Conservation (phyloP, 1,140 invertebrate genomes). For the Sycophaga agraensis region DNA sequence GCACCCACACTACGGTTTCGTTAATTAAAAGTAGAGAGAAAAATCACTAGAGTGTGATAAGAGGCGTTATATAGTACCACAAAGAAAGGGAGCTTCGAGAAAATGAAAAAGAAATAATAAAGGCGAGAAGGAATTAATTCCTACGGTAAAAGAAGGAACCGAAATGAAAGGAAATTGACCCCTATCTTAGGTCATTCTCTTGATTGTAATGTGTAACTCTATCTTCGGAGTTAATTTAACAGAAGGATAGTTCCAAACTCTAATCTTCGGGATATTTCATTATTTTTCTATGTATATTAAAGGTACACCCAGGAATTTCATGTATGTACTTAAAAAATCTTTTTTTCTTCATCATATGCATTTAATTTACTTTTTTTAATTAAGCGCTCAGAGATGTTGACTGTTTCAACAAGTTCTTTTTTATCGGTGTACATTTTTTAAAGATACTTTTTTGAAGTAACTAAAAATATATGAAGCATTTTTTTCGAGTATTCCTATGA, state of each 20-base stretch:
- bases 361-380: no score
- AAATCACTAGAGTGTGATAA: constrained; percentile 25
- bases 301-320: no score
- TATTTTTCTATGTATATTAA: no score
- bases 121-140: constrained; percentile 23
- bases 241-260: neutral
- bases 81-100: constrained; percentile 9
- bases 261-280: neutral
- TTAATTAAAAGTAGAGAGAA: constrained; percentile 12
- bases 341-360: no score
- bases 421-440: no score
- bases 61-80: constrained; percentile 12
- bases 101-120: constrained; percentile 26
- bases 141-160: neutral
- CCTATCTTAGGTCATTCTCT: constrained; percentile 26
- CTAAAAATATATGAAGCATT: no score
- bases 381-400: no score
- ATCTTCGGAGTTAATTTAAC: constrained; percentile 18
- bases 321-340: no score
- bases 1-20: constrained; percentile 12
- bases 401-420: no score
- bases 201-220: constrained; percentile 11
- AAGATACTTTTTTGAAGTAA: no score
- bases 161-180: constrained; percentile 25
- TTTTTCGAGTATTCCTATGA: no score